These are phyloP conservation scores for Microdon myrmicae DNA, from an alignment of 2,888 invertebrate species.

Conservation along the genomic window DNA sequence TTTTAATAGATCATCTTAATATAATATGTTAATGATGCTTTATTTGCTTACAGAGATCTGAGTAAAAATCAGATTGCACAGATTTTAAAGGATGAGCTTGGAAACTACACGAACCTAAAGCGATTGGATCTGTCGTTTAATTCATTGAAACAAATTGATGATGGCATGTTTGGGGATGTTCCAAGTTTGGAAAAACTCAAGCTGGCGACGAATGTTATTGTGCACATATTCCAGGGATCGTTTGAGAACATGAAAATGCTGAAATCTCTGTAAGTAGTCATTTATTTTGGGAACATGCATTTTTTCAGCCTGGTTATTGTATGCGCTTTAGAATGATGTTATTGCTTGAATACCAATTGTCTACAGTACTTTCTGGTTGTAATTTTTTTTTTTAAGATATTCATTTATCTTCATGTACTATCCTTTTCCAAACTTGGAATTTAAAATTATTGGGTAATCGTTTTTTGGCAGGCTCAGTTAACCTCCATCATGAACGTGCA, in stretches of 20 bases:
- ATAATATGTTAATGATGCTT: not conserved
- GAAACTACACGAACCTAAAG: conserved; percentile 77
- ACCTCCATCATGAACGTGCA: too few relatives aligned
- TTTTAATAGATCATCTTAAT: not conserved
- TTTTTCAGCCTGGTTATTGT: not conserved
- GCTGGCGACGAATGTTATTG: conserved; percentile 78
- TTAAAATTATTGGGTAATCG: too few relatives aligned
- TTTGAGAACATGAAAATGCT: conserved; percentile 76
- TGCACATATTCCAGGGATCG: conserved; percentile 75
- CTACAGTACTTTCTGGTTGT: too few relatives aligned
- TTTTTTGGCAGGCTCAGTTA: too few relatives aligned
- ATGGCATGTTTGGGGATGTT: conserved; percentile 77
- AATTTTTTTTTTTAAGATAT: too few relatives aligned
- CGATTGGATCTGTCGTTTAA: conserved; percentile 77
- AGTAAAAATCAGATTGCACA: conserved; percentile 81
- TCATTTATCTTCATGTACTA: too few relatives aligned
- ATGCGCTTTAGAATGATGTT: not conserved
- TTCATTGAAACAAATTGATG: conserved; percentile 75
- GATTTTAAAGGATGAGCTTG: conserved; percentile 80
- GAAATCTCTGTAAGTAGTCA: conserved; percentile 76
- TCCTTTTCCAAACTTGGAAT: too few relatives aligned
- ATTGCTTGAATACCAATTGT: too few relatives aligned
- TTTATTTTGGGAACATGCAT: conserved; percentile 1
- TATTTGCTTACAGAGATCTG: conserved; percentile 73
- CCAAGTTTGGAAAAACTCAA: conserved; percentile 76